phyloP scores from a whole-genome alignment of 2,888 invertebrate genomes.

The Blastobasis adustella region DNA sequence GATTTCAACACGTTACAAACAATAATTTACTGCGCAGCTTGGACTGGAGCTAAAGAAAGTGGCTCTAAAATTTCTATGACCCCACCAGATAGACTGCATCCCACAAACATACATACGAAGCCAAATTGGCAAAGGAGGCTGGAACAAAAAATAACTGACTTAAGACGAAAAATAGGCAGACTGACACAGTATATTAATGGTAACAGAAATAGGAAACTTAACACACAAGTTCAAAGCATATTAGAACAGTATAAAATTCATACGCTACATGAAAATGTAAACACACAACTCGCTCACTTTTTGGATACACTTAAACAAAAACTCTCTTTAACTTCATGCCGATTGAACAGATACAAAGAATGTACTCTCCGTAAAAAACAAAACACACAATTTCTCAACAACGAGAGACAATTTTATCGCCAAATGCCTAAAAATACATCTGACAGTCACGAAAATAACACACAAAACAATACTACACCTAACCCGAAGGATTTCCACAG shows the following conservation, averaged over 20 bases:
- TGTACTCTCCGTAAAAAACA: constrained; percentile 11
- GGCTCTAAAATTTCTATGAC: not conserved
- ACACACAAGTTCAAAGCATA: constrained; percentile 4
- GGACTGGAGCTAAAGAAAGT: constrained; percentile 7
- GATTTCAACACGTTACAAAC: constrained; percentile 5
- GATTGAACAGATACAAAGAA: constrained; percentile 5
- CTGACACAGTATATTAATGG: constrained; percentile 8
- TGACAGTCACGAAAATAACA: not conserved
- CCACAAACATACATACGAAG: not conserved
- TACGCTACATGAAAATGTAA: constrained; percentile 7
- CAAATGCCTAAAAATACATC: not conserved
- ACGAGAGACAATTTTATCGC: constrained; percentile 12
- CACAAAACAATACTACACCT: not conserved
- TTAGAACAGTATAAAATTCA: constrained; percentile 8
- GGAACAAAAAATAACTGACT: constrained; percentile 6
- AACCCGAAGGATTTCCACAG: constrained; percentile 1
- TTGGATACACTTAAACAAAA: constrained; percentile 12
- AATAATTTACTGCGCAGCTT: constrained; percentile 9
- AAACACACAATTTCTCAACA: constrained; percentile 10
- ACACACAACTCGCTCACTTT: constrained; percentile 5
- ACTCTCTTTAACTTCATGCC: constrained; percentile 1
- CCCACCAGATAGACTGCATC: too few relatives aligned
- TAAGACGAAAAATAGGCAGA: constrained; percentile 11
- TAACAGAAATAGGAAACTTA: constrained; percentile 4
- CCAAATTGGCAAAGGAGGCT: constrained; percentile 12